Percentiles rank a stretch among this genome's conserved stretches.
Conservation (phyloP, 2,113 vertebrate species). For the Aythya baeri region DNA sequence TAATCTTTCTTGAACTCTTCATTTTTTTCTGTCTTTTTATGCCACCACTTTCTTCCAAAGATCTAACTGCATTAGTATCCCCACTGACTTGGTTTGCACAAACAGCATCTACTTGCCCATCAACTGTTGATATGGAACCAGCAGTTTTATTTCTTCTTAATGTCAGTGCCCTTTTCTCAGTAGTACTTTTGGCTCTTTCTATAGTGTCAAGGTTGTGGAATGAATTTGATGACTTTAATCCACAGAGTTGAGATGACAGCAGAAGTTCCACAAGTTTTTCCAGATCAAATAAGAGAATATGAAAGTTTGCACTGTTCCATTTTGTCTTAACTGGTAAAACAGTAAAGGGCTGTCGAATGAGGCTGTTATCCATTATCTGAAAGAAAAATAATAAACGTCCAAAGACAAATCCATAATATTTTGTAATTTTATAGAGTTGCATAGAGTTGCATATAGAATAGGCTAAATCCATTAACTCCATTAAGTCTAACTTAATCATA, state of each 20-base stretch:
- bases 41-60: constrained; percentile 50
- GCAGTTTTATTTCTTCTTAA: constrained; percentile 74
- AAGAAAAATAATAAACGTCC: not conserved
- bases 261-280: constrained; percentile 75
- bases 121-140: not conserved
- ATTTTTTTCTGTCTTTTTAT: constrained; percentile 72
- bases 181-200: constrained; percentile 71
- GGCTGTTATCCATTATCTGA: constrained; percentile 25
- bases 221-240: constrained; percentile 57
- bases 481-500: not conserved
- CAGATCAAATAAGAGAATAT: constrained; percentile 80
- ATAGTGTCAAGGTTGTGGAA: constrained; percentile 56
- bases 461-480: not conserved
- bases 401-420: not conserved
- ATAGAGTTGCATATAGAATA: not conserved
- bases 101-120: not conserved
- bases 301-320: constrained; percentile 68
- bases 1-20: constrained; percentile 75
- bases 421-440: not conserved
- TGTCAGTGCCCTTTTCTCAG: constrained; percentile 69
- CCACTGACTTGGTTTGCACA: not conserved
- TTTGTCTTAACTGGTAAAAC: constrained; percentile 73
- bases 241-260: constrained; percentile 31
- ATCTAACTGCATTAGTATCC: not conserved
- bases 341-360: constrained; percentile 60